Percentiles rank a stretch among this genome's conserved stretches.
Conservation (phyloP, 2,797 vertebrate genomes). For the Chelmon rostratus region DNA sequence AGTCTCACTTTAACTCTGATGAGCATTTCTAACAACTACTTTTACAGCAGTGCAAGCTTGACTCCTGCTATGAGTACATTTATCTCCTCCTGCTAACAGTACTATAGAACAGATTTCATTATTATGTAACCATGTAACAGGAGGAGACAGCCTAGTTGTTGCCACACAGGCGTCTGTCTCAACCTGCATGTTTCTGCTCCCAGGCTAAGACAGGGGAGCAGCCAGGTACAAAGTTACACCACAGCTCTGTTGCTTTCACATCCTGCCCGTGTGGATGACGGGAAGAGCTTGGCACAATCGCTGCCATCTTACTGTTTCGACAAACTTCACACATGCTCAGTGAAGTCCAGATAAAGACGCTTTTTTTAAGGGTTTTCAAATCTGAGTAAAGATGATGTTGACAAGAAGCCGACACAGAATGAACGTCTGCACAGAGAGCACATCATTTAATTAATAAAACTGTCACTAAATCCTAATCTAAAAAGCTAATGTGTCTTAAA, state of each 20-base stretch:
- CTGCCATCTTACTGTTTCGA: background rate
- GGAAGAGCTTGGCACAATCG: constrained; percentile 26
- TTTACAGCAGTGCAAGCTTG: background rate
- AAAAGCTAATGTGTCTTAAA: background rate
- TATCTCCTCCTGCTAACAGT: background rate
- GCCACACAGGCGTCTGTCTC: constrained; percentile 56
- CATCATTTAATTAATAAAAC: background rate
- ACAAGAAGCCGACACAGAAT: background rate
- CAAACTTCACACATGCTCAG: constrained; percentile 37
- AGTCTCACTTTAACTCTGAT: background rate
- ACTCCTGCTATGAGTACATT: background rate
- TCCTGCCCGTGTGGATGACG: constrained; percentile 16
- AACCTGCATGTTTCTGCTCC: constrained; percentile 54
- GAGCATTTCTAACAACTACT: background rate
- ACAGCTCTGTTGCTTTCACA: constrained; percentile 7
- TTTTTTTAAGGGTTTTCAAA: background rate
- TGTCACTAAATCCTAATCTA: constrained; percentile 5
- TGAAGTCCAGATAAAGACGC: constrained; percentile 24
- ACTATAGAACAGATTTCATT: constrained; percentile 19
- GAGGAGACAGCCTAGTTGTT: constrained; percentile 35
- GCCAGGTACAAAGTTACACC: constrained; percentile 52
- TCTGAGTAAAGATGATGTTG: constrained; percentile 13
- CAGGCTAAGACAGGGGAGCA: constrained; percentile 22
- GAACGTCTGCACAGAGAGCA: background rate
- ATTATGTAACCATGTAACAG: constrained; percentile 32